phyloP scores from a whole-genome alignment of 2,113 vertebrate genomes.

The Macquaria australasica region DNA sequence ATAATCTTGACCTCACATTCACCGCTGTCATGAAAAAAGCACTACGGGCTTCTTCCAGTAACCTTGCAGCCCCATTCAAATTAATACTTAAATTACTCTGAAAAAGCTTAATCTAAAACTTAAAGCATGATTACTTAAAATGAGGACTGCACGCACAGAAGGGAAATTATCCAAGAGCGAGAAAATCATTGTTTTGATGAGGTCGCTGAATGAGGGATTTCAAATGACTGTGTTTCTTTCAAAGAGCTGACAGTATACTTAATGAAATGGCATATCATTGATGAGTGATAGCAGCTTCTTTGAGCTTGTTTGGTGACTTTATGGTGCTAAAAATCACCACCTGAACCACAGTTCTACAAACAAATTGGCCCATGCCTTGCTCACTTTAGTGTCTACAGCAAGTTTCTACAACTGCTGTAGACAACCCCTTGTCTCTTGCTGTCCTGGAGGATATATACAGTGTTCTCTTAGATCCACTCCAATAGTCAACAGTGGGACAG shows the following conservation, averaged over 20 bases:
- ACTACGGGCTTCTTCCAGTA: slow-evolving; percentile 35
- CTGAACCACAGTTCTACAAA: not conserved
- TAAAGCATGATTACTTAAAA: slow-evolving; percentile 43
- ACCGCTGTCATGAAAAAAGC: slow-evolving; percentile 50
- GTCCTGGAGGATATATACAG: not conserved
- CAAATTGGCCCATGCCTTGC: not conserved
- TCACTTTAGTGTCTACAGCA: not conserved
- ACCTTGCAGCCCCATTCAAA: slow-evolving; percentile 41
- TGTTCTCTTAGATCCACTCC: not conserved
- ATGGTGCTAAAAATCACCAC: not conserved
- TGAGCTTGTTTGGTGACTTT: slow-evolving; percentile 20
- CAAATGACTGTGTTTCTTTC: slow-evolving; percentile 22
- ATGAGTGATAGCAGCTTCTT: slow-evolving; percentile 12
- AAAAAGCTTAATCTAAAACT: slow-evolving; percentile 55
- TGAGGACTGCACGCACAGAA: slow-evolving; percentile 22
- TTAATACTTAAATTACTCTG: slow-evolving; percentile 46
- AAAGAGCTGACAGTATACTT: slow-evolving; percentile 28
- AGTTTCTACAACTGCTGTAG: not conserved
- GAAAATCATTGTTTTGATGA: slow-evolving; percentile 54
- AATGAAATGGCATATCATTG: slow-evolving; percentile 19
- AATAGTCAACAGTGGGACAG: not conserved
- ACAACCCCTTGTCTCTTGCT: not conserved
- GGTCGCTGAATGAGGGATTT: slow-evolving; percentile 48
- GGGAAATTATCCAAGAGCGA: slow-evolving; percentile 45
- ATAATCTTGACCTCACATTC: slow-evolving; percentile 55